Evolutionary conservation across 2,113 vertebrate species (phyloP), one percentile per base, ranked within the genome.

Genomic region (Holacanthus passer): DNA sequence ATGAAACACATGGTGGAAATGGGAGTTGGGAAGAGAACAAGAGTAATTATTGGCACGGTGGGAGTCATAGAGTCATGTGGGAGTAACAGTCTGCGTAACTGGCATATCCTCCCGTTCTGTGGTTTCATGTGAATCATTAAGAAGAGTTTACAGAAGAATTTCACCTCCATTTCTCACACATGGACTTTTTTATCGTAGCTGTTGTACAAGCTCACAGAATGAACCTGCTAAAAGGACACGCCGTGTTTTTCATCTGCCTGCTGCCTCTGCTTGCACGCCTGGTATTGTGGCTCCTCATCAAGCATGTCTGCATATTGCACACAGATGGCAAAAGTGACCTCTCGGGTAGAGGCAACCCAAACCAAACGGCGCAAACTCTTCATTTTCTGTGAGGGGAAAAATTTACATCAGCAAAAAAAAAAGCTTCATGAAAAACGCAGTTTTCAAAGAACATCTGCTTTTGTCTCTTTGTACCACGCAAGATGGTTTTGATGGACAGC

Each of bases 121-220:
- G 80, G 86, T 86, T 88, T 82, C 48, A 58, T 85, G 48, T 91
- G 91, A 91, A 82, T 93, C 89, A 90, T 79, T 79, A 84, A 56
- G 14, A 84, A 69, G 66, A 71, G 45, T 77, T 84, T 72, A 73
- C 29, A 83, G 50, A 68, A 48, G 50, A 76, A 78, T 72, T 79
- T 82, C 27, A 81, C 20, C 62, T 69, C 35, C 22, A 24, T 32
- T 81, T 65, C 73, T 82, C 66, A 82, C 64, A 79, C 55, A 50
- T 68, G 70, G 39, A 37, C 59, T 47, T 68, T 70, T 45, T 80
- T 45, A 59, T 70, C 50, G 37, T 31, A 52, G 55, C 22, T 60
- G 22, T 81, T 75, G 64, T 22, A 52, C 29, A 70, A 76, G 62
- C 65, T 74, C 43, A 55, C 31, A 77, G 53, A 68, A 39, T 24